A percentile compares a stretch with the other conserved stretches of the same genome.
Evolutionary conservation across 2,797 vertebrate species (phyloP).

Genomic region (Molossus molossus): DNA sequence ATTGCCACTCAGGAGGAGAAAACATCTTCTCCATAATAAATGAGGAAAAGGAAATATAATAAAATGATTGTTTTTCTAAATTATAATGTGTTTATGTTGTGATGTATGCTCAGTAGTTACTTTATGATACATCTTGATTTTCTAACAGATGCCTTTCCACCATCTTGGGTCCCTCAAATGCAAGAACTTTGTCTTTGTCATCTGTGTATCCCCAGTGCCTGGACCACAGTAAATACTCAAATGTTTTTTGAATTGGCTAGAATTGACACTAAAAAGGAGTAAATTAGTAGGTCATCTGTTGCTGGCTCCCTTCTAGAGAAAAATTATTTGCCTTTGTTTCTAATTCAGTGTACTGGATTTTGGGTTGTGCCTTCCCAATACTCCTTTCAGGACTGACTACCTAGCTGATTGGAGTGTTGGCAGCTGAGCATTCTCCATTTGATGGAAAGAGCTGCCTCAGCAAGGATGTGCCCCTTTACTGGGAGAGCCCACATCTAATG

Average conservation of each 20-base stretch:
- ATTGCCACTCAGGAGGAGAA: slow-evolving; percentile 43
- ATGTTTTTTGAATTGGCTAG: slow-evolving; percentile 9
- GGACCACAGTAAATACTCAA: slow-evolving; percentile 36
- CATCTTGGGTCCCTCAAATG: background rate
- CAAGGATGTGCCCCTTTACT: background rate
- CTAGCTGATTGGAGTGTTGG: background rate
- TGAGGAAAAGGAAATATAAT: background rate
- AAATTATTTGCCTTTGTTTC: slow-evolving; percentile 57
- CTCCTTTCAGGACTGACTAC: slow-evolving; percentile 12
- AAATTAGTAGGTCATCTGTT: slow-evolving; percentile 8
- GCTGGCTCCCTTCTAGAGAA: slow-evolving; percentile 41
- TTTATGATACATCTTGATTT: slow-evolving; percentile 62
- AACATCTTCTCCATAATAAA: slow-evolving; percentile 35
- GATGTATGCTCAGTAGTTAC: background rate
- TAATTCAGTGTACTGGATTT: background rate
- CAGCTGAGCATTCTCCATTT: background rate
- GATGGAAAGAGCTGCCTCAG: background rate
- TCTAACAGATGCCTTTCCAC: slow-evolving; percentile 16
- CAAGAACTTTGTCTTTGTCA: slow-evolving; percentile 42
- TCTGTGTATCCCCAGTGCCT: slow-evolving; percentile 3
- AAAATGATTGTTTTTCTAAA: slow-evolving; percentile 46
- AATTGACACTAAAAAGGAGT: slow-evolving; percentile 30
- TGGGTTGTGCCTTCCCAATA: background rate
- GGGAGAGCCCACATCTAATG: background rate
- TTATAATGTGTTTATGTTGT: slow-evolving; percentile 4